Evolutionary conservation across 2,888 invertebrate genomes (phyloP), one percentile per base, ranked within the genome.

Genomic region (Eristalis arbustorum): DNA sequence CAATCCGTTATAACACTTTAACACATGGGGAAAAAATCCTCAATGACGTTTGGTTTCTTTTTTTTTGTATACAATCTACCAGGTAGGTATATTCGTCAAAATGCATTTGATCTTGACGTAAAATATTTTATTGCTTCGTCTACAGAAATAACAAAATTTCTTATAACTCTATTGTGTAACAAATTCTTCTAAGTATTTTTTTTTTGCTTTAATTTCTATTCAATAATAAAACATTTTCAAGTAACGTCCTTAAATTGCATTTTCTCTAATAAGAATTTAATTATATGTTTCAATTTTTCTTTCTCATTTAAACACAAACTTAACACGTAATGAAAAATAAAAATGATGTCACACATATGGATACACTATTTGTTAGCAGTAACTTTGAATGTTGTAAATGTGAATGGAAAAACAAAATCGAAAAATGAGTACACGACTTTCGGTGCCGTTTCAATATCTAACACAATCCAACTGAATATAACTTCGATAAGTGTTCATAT

Each of bases 291-390:
- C n/a, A n/a, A n/a, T n/a, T n/a, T n/a, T 82, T 40, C 59, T 81
- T 69, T 71, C 67, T 66, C 69, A 1, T 69, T 59, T 37, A 67
- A 76, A 76, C 59, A 49, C 67, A 42, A 42, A 74, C 22, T 28
- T n/a, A 57, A 25, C 18, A 25, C 31, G 18, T 42, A 74, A 31
- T 3, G 31, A 78, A 28, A 56, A 80, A 67, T 34, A 75, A 66
- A 77, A 71, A 64, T 62, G 77, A 78, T 75, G 71, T 18, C 69
- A 75, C 87, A 87, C 83, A 87, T 73, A 87, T 75, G 78, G 74
- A 69, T 75, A 82, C 74, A 69, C 18, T 66, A 69, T 76, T 72
- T 66, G 49, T 62, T 34, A 6, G 11, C n/a, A 25, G 14, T 59
- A 59, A 23, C 25, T 23, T 59, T 28, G 13, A 59, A 14, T 59